phyloP scores from a whole-genome alignment of 1,140 invertebrate species.

The Parasteatoda tepidariorum region DNA sequence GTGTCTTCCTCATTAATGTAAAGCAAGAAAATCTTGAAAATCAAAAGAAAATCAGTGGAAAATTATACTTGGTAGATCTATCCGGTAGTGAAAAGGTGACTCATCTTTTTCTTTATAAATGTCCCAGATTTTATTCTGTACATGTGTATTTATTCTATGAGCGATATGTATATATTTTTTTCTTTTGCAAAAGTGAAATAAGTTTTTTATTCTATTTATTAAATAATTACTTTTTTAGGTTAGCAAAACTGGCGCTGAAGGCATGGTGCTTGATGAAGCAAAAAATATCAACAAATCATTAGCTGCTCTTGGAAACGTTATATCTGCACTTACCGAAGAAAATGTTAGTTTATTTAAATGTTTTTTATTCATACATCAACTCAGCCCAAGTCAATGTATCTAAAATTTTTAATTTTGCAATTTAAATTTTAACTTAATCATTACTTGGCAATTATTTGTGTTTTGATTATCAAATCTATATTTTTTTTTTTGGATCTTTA shows the following conservation, averaged over 20 bases:
- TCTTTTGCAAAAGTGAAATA: background rate
- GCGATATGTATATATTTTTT: background rate
- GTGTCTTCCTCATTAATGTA: conserved; percentile 99
- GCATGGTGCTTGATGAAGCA: conserved; percentile 97
- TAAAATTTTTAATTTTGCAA: no score
- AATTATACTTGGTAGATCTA: conserved; percentile 99
- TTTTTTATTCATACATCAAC: no score
- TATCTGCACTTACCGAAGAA: conserved; percentile 97
- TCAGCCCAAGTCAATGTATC: no score
- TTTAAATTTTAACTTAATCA: no score
- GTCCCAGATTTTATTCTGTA: no score
- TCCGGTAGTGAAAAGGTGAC: conserved; percentile 98
- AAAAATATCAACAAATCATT: conserved; percentile 99
- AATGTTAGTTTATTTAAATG: conserved; percentile 82
- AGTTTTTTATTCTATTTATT: no score
- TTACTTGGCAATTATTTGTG: no score
- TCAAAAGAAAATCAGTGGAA: conserved; percentile 98
- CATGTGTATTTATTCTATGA: background rate
- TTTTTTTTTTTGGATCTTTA: no score
- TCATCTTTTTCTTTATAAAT: no score
- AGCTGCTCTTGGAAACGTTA: conserved; percentile 98
- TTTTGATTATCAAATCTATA: no score
- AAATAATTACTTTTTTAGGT: conserved; percentile 74
- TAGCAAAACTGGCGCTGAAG: conserved; percentile 99
- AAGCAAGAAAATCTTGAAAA: conserved; percentile 99